These are phyloP conservation scores for Galagoides demidoff DNA, from an alignment of 2,797 vertebrate genomes.

Conservation along the genomic window DNA sequence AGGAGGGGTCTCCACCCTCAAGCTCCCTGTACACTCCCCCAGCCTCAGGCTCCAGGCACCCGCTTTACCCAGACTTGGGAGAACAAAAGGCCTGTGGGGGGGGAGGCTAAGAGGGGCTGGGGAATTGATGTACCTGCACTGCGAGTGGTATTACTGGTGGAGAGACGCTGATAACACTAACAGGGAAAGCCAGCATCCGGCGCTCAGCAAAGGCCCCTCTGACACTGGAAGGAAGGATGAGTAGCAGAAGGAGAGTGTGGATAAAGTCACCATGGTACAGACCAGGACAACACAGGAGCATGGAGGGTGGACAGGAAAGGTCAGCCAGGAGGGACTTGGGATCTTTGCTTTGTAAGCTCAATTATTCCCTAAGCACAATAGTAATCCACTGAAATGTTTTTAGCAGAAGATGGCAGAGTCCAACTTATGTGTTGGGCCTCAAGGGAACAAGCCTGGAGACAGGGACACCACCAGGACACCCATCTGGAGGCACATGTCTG, in stretches of 20 bases:
- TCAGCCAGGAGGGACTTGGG: background rate
- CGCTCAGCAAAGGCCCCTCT: background rate
- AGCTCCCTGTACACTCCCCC: background rate
- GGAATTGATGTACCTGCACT: background rate
- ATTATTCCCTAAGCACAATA: background rate
- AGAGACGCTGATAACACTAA: background rate
- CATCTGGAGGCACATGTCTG: background rate
- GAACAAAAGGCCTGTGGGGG: background rate
- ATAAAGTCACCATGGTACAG: background rate
- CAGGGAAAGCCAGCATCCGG: background rate
- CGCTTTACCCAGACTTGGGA: background rate
- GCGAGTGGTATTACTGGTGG: background rate
- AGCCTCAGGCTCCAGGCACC: background rate
- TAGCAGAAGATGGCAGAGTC: background rate
- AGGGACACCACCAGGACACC: background rate
- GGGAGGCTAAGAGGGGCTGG: background rate
- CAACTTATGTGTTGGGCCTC: background rate
- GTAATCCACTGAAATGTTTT: background rate
- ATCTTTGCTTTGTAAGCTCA: background rate
- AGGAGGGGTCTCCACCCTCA: background rate
- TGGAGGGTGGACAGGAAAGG: background rate
- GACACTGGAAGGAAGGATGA: background rate
- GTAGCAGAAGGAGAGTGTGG: background rate
- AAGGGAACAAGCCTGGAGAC: background rate
- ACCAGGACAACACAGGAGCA: background rate